Evolutionary conservation across 1,140 invertebrate species (phyloP), one percentile per base, ranked within the genome.

Genomic region (Cyrtorhinus lividipennis): DNA sequence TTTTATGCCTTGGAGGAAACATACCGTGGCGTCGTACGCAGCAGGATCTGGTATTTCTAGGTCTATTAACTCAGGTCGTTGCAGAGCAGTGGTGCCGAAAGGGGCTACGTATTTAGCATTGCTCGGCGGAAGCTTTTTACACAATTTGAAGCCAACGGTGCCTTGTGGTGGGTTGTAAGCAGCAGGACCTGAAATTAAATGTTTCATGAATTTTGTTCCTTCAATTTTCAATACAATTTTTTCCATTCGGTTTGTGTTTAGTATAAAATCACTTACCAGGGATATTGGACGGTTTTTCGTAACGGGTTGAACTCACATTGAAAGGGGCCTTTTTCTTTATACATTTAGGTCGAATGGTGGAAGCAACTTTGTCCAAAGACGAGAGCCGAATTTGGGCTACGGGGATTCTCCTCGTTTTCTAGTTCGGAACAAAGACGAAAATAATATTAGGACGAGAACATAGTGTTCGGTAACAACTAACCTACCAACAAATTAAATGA

Each of bases 111-210:
- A 59, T 15, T 2, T n/a, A 5, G 58, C 58, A 2, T n/a, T 22
- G 27, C 58, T 8, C 3, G 27, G 24, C n/a, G 58, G 58, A 59
- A 59, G 58, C 18, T 59, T 59, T 27, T 59, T 12, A 23, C 58
- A 59, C n/a, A 59, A 24, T 30, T 59, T 30, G 25, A 59, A 59
- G 13, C 26, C 15, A 1, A 59, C 38, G 5, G 58, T 59, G 10
- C 15, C 24, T 18, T 59, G 24, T 2, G 24, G 15, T 3, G 58
- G 58, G 18, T 59, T 59, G 58, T 59, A 59, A 30, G 27, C 58
- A 2, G 25, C 58, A 26, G 58, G 58, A n/a, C 58, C 58, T 59
- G 25, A 57, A 57, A 57, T 2, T 23, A 8, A 15, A 38, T 38
- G 30, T 15, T 38, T 38, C 30, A 5, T 5, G 3, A 15, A 22